Percentiles rank a stretch among this genome's conserved stretches.
phyloP scores from a whole-genome alignment of 2,113 vertebrate species.

The Ciconia maguari region DNA sequence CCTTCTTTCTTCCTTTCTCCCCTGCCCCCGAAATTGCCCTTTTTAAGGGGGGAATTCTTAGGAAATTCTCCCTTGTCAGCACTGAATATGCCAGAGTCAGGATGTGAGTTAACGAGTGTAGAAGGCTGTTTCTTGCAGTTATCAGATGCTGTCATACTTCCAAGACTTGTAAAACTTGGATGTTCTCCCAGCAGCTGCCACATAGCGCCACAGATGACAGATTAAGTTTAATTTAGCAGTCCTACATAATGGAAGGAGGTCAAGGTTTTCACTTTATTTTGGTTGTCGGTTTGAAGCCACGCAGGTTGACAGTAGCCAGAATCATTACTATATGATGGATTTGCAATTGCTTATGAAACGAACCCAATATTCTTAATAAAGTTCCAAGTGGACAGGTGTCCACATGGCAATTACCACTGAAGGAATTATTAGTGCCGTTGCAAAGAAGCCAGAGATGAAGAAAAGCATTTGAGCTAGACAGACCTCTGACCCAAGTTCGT shows the following conservation, averaged over 20 bases:
- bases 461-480: background rate
- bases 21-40: background rate
- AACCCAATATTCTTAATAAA: background rate
- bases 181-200: slow-evolving; percentile 18
- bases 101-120: background rate
- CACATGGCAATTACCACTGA: background rate
- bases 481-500: background rate
- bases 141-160: background rate
- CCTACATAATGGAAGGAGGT: slow-evolving; percentile 30
- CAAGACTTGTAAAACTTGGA: background rate
- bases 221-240: background rate
- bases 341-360: background rate
- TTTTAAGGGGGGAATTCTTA: background rate
- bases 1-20: background rate
- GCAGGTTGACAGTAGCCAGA: background rate
- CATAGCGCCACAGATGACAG: background rate
- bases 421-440: background rate
- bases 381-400: background rate
- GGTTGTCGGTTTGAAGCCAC: background rate
- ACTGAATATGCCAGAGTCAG: background rate
- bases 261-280: slow-evolving; percentile 30
- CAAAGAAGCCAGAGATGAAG: background rate
- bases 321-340: background rate
- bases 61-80: background rate
- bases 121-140: background rate